A percentile compares a stretch with the other conserved stretches of the same genome.
These are phyloP conservation scores for Tangara arthus DNA, from an alignment of 2,797 vertebrate species.

Conservation along the genomic window DNA sequence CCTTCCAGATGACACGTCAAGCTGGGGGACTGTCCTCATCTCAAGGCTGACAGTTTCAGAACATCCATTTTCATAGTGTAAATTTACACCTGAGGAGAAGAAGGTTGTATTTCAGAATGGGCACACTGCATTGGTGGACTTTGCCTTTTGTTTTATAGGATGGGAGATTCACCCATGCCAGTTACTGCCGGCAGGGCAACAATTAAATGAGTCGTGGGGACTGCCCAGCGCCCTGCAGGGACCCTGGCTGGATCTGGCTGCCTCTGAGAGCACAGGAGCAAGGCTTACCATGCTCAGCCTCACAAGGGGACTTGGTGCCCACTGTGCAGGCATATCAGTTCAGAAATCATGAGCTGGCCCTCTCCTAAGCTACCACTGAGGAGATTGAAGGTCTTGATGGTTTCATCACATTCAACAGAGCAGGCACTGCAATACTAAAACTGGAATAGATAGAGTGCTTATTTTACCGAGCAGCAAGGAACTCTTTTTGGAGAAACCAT, in stretches of 20 bases:
- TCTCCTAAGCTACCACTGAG: neutral
- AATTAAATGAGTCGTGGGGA: neutral
- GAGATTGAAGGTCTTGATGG: neutral
- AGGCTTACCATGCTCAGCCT: neutral
- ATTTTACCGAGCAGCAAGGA: neutral
- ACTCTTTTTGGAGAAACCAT: neutral
- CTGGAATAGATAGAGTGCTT: neutral
- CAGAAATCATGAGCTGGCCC: neutral
- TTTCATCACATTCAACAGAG: neutral
- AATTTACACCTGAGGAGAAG: neutral
- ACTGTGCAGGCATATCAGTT: neutral
- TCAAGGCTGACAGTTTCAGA: neutral
- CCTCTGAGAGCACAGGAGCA: neutral
- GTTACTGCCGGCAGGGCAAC: neutral
- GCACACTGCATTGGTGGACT: fast-evolving
- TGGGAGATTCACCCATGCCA: fast-evolving
- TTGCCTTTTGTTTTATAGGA: neutral
- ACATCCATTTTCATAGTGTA: neutral
- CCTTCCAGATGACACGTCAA: neutral
- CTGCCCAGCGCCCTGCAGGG: neutral
- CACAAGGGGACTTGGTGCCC: neutral
- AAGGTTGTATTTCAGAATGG: neutral
- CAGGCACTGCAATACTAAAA: neutral
- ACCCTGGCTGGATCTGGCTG: neutral
- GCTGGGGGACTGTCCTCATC: neutral